A percentile compares a stretch with the other conserved stretches of the same genome.
These are phyloP conservation scores for Trematocara zebra DNA, from an alignment of 2,113 vertebrate species.

Conservation along the genomic window DNA sequence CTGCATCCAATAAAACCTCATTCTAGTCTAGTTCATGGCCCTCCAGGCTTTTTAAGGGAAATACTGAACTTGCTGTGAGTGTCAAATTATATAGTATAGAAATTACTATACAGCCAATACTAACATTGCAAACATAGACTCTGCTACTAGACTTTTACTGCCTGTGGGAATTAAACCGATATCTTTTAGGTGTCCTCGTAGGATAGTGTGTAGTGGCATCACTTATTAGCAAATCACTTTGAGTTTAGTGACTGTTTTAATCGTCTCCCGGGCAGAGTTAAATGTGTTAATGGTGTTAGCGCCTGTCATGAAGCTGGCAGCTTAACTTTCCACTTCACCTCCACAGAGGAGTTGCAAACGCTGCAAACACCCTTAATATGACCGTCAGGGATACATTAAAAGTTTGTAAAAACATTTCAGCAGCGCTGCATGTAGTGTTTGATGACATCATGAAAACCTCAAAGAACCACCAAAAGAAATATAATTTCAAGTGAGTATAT, in stretches of 20 bases:
- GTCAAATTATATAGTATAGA: background rate
- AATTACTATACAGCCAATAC: background rate
- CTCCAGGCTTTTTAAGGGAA: conserved; percentile 28
- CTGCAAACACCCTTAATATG: conserved; percentile 22
- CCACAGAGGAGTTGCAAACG: background rate
- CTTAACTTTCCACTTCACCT: conserved; percentile 46
- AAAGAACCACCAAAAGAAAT: background rate
- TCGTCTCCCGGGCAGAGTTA: conserved; percentile 13
- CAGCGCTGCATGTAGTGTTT: background rate
- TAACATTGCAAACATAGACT: background rate
- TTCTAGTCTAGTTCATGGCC: conserved; percentile 36
- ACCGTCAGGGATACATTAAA: conserved; percentile 42
- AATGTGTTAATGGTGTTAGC: conserved; percentile 44
- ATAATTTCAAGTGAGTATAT: background rate
- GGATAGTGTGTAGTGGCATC: background rate
- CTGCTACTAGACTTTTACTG: background rate
- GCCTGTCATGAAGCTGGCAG: conserved; percentile 49
- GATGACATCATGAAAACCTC: background rate
- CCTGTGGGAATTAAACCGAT: background rate
- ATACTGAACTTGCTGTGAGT: conserved; percentile 6
- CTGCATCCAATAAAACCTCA: conserved; percentile 26
- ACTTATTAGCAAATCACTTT: conserved; percentile 1
- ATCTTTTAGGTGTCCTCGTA: background rate
- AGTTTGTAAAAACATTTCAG: conserved; percentile 20
- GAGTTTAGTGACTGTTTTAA: conserved; percentile 8